These are phyloP conservation scores for Ciconia nigra DNA, from an alignment of 2,797 vertebrate genomes.

Conservation along the genomic window DNA sequence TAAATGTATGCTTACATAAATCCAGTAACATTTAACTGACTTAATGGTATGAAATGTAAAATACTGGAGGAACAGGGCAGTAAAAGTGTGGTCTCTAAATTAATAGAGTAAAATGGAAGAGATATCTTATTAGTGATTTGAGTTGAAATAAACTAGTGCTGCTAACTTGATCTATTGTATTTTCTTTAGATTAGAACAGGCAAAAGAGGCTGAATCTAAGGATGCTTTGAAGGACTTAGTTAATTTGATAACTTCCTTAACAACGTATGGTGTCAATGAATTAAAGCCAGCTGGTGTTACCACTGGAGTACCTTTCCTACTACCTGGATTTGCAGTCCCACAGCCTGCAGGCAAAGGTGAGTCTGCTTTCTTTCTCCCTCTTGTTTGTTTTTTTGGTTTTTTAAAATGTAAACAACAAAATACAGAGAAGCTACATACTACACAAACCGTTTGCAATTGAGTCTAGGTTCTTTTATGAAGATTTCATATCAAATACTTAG, in stretches of 20 bases:
- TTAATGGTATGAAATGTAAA: not conserved
- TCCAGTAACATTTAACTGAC: not conserved
- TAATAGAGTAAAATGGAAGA: not conserved
- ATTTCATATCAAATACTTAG: not conserved
- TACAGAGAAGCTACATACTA: not conserved
- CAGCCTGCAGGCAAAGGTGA: constrained; percentile 93
- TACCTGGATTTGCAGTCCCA: constrained; percentile 94
- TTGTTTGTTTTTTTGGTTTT: not conserved
- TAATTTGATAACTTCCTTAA: constrained; percentile 94
- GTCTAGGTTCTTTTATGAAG: not conserved
- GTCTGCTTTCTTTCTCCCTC: not conserved
- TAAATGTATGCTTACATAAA: not conserved
- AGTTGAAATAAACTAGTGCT: not conserved
- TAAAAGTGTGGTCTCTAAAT: not conserved
- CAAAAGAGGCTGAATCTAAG: constrained; percentile 94
- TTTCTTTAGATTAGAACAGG: constrained; percentile 91
- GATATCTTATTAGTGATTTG: not conserved
- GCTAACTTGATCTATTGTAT: not conserved
- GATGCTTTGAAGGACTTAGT: constrained; percentile 95
- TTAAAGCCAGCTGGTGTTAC: constrained; percentile 93
- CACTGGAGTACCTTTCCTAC: constrained; percentile 92
- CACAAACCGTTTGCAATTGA: not conserved
- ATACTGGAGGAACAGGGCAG: not conserved
- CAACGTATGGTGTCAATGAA: constrained; percentile 91
- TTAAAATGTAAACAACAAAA: not conserved